Evolutionary conservation across 2,797 vertebrate species (phyloP).

Genomic region (Clangula hyemalis): DNA sequence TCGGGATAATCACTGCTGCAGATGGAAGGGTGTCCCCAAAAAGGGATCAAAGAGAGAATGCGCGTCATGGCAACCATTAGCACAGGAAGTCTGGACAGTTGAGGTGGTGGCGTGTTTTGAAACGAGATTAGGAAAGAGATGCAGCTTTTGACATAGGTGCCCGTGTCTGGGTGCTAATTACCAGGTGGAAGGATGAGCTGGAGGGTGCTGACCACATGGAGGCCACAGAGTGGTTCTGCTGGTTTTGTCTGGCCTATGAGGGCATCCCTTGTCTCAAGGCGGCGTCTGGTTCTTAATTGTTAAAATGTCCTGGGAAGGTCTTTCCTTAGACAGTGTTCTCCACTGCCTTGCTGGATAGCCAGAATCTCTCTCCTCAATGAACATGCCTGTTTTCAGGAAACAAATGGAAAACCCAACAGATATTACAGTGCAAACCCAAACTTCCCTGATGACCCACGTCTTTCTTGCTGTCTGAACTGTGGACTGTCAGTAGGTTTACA

Average conservation of each 20-base stretch:
- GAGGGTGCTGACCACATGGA: background rate
- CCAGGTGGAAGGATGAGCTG: background rate
- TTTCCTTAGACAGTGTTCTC: background rate
- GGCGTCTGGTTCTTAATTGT: background rate
- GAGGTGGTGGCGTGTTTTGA: background rate
- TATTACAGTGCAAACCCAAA: background rate
- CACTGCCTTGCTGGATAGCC: background rate
- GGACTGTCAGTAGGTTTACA: background rate
- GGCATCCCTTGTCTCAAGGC: background rate
- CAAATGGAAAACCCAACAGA: background rate
- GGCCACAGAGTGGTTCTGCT: background rate
- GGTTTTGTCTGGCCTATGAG: background rate
- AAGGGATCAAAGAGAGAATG: constrained; percentile 53
- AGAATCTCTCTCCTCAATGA: background rate
- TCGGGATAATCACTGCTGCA: constrained; percentile 7
- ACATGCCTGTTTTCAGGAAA: background rate
- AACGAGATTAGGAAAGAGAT: constrained; percentile 42
- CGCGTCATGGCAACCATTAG: constrained; percentile 36
- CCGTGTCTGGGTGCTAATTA: background rate
- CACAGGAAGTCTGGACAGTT: constrained; percentile 38
- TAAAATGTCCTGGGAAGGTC: background rate
- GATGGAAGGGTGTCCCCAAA: constrained; percentile 29
- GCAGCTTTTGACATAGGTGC: constrained; percentile 6
- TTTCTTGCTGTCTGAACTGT: background rate
- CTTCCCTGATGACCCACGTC: accelerated